These are phyloP conservation scores for Aurelia sp. DNA, from an alignment of 30 jellyfish, hydroid and myxozoan species.

Conservation along the genomic window DNA sequence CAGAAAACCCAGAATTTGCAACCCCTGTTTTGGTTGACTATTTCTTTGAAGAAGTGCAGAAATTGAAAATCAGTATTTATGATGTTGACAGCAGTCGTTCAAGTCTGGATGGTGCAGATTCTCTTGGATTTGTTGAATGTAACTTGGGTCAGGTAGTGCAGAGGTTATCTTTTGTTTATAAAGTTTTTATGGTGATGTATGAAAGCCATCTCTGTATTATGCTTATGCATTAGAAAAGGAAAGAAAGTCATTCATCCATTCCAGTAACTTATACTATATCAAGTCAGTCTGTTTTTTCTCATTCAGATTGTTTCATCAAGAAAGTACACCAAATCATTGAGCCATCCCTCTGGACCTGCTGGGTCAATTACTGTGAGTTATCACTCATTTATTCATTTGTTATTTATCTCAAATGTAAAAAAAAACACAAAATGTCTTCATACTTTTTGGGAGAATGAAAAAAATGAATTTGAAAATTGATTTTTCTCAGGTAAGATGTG, in stretches of 20 bases:
- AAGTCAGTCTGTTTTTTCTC: too few relatives aligned
- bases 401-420: too few relatives aligned
- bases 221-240: too few relatives aligned
- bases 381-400: not conserved
- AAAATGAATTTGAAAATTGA: too few relatives aligned
- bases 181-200: too few relatives aligned
- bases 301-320: slow-evolving; percentile 65
- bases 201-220: too few relatives aligned
- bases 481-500: slow-evolving; percentile 49
- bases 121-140: slow-evolving; percentile 83
- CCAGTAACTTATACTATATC: too few relatives aligned
- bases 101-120: slow-evolving; percentile 81
- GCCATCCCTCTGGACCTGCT: slow-evolving; percentile 37
- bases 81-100: slow-evolving; percentile 77
- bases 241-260: too few relatives aligned
- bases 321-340: slow-evolving; percentile 30
- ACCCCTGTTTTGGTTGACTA: slow-evolving; percentile 72
- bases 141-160: slow-evolving; percentile 78
- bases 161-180: too few relatives aligned
- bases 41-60: slow-evolving; percentile 95
- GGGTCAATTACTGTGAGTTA: slow-evolving; percentile 70
- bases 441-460: too few relatives aligned
- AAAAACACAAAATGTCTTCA: too few relatives aligned
- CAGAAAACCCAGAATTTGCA: slow-evolving; percentile 80
- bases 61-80: slow-evolving; percentile 66